Evolutionary conservation across 2,888 invertebrate species (phyloP).

Genomic region (Rhamnusium bicolor): DNA sequence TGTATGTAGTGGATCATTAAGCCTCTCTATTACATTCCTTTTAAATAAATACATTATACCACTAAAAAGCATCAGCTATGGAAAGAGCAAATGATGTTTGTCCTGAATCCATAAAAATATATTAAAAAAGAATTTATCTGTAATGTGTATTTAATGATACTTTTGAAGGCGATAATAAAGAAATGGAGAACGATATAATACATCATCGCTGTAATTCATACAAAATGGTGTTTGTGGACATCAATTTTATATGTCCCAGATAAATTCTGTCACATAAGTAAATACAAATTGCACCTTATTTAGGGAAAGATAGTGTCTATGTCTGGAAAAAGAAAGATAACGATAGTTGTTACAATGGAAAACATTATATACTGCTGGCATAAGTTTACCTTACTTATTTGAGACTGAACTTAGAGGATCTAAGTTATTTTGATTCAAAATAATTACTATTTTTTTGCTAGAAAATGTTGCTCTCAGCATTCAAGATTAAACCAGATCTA

Average conservation of each 20-base stretch:
- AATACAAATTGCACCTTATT: not conserved
- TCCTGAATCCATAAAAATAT: not conserved
- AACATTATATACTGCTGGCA: too few species aligned
- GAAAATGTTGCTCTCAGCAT: too few species aligned
- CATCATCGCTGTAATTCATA: not conserved
- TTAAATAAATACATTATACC: not conserved
- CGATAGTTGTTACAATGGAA: too few species aligned
- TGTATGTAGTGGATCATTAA: too few species aligned
- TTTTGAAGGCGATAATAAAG: slow-evolving; percentile 4
- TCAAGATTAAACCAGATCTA: too few species aligned
- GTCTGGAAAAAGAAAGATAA: not conserved
- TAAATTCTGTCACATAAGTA: not conserved
- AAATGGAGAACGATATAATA: not conserved
- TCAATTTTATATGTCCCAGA: not conserved
- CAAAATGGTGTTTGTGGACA: not conserved
- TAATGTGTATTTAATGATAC: slow-evolving; percentile 16
- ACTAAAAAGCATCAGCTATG: not conserved
- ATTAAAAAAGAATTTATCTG: slow-evolving; percentile 3
- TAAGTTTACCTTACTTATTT: too few species aligned
- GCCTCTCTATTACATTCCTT: not conserved
- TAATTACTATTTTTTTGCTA: too few species aligned
- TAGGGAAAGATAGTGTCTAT: not conserved
- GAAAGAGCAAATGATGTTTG: not conserved
- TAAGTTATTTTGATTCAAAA: too few species aligned
- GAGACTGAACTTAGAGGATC: too few species aligned